phyloP scores from a whole-genome alignment of 2,797 vertebrate genomes.

The Lepus townsendii region DNA sequence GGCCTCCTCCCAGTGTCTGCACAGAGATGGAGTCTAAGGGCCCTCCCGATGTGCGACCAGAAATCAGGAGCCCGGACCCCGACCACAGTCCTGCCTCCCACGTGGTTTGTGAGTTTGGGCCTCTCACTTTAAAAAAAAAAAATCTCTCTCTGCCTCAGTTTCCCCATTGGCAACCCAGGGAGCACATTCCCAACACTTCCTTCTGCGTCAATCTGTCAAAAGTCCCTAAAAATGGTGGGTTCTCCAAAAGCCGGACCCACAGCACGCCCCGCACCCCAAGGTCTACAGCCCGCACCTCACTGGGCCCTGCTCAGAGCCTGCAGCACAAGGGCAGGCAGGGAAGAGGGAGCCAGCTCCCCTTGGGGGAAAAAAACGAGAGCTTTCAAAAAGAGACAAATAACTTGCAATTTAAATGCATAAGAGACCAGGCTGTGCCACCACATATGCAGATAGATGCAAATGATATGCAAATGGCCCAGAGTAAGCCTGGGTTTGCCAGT shows the following conservation, averaged over 20 bases:
- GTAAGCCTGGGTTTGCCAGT: slow-evolving; percentile 73
- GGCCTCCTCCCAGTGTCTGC: neutral
- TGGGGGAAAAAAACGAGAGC: slow-evolving; percentile 44
- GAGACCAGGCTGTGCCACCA: slow-evolving; percentile 79
- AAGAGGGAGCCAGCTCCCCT: slow-evolving; percentile 65
- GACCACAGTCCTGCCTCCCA: neutral
- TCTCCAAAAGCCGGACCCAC: neutral
- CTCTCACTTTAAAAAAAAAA: neutral
- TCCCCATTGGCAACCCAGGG: neutral
- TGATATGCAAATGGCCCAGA: slow-evolving; percentile 70
- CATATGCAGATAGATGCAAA: slow-evolving; percentile 83
- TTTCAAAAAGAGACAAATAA: slow-evolving; percentile 83
- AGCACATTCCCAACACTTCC: neutral
- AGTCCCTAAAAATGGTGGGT: neutral
- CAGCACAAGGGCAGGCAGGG: slow-evolving; percentile 44
- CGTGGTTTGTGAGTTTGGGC: neutral
- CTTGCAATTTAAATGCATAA: slow-evolving; percentile 85
- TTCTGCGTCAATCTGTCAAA: neutral
- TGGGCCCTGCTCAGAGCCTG: neutral
- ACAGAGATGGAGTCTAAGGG: neutral
- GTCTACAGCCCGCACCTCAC: neutral
- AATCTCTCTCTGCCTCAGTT: neutral
- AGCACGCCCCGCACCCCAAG: neutral
- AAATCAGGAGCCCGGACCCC: neutral
- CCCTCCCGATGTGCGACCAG: neutral